Base-by-base conservation (phyloP, 1,140 invertebrate species). In the Proctacanthus coquilletti region DNA sequence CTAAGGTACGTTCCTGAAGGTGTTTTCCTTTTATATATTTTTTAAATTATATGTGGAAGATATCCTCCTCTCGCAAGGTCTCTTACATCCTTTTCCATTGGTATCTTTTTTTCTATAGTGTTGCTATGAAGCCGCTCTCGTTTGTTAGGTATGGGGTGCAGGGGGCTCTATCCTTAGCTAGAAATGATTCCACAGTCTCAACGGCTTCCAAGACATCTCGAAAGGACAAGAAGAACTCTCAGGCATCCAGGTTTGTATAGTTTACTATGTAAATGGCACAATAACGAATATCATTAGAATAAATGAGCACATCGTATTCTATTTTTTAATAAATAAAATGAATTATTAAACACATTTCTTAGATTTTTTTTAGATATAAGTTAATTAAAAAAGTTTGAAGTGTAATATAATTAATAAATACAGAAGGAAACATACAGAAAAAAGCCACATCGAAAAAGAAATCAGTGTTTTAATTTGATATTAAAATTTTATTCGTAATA, bases 191-290 rank as follows among this genome's bases (percentile, higher is more conserved):
- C 19, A 60, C 57, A 42, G 45, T 60, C 44, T 60, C 57, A 45
- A 48, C 57, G 40, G 53, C 55, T 56, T 60, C 57, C 49, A 56
- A 60, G 45, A 56, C 49, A 44, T 59, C 56, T 40, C 54, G 56
- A 43, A 60, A 60, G 48, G 56, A 60, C 53, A 60, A 60, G 43
- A 60, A 60, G 44, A 60, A 58, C 43, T 56, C 57, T 34, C 57
- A 60, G 46, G 55, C 57, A 41, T 60, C 57, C 49, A 60, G 57
- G 57, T 60, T 43, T 53, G 50, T 46, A 30, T 34, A 23, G n/a
- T n/a, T n/a, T n/a, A n/a, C n/a, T n/a, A n/a, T n/a, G n/a, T n/a
- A n/a, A n/a, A n/a, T n/a, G n/a, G n/a, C n/a, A n/a, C n/a, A n/a
- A n/a, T n/a, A n/a, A n/a, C n/a, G n/a, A n/a, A n/a, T n/a, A n/a